Percentiles rank a stretch among this genome's conserved stretches.
These are phyloP conservation scores for Leptogaster cylindrica DNA, from an alignment of 2,888 invertebrate species.

Conservation along the genomic window DNA sequence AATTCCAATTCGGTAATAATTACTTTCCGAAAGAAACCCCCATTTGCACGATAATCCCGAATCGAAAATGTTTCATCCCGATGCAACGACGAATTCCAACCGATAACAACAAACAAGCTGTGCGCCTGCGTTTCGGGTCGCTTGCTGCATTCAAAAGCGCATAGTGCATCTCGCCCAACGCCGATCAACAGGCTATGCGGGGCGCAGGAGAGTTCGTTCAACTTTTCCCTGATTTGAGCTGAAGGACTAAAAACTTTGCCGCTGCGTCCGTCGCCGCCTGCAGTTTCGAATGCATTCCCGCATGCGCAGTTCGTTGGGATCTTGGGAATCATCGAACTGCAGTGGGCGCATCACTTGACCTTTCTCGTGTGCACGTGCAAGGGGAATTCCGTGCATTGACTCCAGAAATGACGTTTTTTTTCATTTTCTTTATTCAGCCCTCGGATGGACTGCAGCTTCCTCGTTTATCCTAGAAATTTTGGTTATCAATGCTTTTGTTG, in stretches of 20 bases:
- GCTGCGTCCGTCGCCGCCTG: not conserved
- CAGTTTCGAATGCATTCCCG: conserved; percentile 11
- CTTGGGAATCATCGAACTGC: conserved; percentile 12
- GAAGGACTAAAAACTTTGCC: conserved; percentile 11
- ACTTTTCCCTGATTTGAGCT: conserved; percentile 16
- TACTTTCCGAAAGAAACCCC: not conserved
- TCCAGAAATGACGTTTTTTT: conserved; percentile 13
- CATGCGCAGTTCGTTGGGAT: not conserved
- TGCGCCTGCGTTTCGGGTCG: not conserved
- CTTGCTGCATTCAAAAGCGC: not conserved
- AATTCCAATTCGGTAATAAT: not conserved
- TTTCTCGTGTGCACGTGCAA: conserved; percentile 38
- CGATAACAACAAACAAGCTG: not conserved
- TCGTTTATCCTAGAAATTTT: conserved; percentile 13
- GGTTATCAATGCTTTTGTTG: not conserved
- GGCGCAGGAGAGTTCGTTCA: conserved; percentile 25
- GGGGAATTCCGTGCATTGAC: conserved; percentile 39
- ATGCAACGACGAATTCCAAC: no score
- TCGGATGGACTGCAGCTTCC: not conserved
- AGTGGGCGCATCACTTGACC: conserved; percentile 24
- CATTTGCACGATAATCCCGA: not conserved
- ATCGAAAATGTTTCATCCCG: not conserved
- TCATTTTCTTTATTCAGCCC: conserved; percentile 32
- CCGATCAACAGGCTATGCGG: no score
- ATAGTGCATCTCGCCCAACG: not conserved